Evolutionary conservation across 2,888 invertebrate species (phyloP).

Genomic region (Camptogramma bilineatum): DNA sequence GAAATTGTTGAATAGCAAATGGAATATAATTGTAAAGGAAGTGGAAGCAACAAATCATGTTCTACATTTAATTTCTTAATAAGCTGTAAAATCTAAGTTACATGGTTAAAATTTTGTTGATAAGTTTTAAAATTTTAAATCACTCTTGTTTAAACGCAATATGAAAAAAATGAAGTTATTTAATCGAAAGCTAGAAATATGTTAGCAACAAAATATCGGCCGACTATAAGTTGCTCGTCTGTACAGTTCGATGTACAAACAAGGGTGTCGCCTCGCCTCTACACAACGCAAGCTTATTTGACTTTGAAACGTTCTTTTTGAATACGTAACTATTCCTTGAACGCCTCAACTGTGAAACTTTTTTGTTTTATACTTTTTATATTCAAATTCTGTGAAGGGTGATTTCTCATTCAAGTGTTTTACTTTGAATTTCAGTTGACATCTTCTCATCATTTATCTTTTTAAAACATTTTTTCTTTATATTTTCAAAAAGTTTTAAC

Average conservation of each 20-base stretch:
- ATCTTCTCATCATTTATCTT: background rate
- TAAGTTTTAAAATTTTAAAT: no score
- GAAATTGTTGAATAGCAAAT: no score
- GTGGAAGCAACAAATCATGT: no score
- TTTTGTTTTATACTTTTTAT: constrained; percentile 25
- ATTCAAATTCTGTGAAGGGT: constrained; percentile 22
- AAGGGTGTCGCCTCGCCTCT: constrained; percentile 31
- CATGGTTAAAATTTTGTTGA: no score
- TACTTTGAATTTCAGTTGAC: constrained; percentile 11
- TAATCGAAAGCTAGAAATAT: no score
- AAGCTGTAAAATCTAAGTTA: no score
- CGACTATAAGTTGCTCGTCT: constrained; percentile 17
- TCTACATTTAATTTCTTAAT: no score
- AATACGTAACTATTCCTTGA: constrained; percentile 31
- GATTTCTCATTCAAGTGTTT: constrained; percentile 26
- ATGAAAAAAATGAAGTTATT: no score
- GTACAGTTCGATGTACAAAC: constrained; percentile 20
- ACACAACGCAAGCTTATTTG: constrained; percentile 33
- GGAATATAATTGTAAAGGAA: no score
- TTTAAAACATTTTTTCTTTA: background rate
- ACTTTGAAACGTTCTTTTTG: constrained; percentile 35
- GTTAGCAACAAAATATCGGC: constrained; percentile 7
- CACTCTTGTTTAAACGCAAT: no score
- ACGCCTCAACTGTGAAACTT: constrained; percentile 12
- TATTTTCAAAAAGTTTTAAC: background rate